phyloP scores from a whole-genome alignment of 2,797 vertebrate species.

The Luscinia luscinia region DNA sequence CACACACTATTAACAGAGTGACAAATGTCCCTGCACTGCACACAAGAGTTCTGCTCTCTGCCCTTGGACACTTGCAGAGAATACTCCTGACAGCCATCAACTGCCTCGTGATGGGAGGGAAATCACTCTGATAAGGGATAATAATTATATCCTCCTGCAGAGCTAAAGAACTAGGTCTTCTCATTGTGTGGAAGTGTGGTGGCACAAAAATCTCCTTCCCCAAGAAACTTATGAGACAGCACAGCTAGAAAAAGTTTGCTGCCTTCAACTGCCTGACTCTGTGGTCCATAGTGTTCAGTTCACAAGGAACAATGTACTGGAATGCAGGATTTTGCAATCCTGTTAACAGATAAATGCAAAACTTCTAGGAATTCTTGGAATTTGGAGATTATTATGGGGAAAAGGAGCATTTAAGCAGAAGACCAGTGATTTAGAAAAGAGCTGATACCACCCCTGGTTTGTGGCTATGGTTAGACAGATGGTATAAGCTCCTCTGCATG shows the following conservation, averaged over 20 bases:
- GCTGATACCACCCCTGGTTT: neutral
- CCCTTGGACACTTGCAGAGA: neutral
- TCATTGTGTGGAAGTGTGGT: rapidly evolving
- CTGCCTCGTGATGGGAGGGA: rapidly evolving
- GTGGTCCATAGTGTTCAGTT: rapidly evolving
- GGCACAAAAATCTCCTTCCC: neutral
- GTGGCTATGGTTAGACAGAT: neutral
- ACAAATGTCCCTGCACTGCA: rapidly evolving
- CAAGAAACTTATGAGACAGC: neutral
- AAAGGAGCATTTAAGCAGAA: neutral
- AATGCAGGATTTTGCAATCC: neutral
- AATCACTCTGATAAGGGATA: neutral
- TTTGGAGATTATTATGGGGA: neutral
- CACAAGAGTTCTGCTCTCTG: neutral
- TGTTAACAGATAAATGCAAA: neutral
- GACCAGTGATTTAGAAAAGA: neutral
- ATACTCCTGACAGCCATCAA: neutral
- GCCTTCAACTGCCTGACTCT: neutral
- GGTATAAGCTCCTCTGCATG: neutral
- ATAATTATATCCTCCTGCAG: neutral
- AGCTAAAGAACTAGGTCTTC: neutral
- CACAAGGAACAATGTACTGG: neutral
- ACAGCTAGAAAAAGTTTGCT: neutral
- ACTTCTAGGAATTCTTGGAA: neutral
- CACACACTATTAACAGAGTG: neutral